These are phyloP conservation scores for Caenorhabditis wallacei DNA, from an alignment of 2,888 invertebrate genomes.

Conservation along the genomic window DNA sequence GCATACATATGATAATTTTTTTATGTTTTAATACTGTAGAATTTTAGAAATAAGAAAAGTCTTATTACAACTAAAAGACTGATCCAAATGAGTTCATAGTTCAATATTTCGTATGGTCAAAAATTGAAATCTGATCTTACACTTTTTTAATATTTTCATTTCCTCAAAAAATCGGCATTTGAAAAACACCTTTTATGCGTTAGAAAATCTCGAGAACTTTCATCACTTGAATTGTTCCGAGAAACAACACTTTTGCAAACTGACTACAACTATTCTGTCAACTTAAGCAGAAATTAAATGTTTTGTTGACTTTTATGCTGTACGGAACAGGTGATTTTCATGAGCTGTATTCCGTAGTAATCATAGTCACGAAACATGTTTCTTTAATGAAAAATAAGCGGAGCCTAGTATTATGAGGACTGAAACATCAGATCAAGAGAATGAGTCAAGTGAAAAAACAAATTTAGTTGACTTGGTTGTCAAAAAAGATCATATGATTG, in stretches of 20 bases:
- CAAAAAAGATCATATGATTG: neutral
- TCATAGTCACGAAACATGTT: conserved; percentile 8
- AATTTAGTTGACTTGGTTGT: neutral
- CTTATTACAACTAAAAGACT: too few species aligned
- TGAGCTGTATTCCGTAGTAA: neutral
- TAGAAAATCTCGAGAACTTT: too few species aligned
- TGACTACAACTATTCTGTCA: neutral
- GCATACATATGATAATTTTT: too few species aligned
- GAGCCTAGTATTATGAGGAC: neutral
- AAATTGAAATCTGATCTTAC: too few species aligned
- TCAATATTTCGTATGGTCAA: too few species aligned
- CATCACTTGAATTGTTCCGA: neutral
- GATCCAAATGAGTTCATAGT: too few species aligned
- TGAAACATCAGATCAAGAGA: conserved; percentile 18
- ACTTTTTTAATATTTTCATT: too few species aligned
- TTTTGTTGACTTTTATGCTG: conserved; percentile 31
- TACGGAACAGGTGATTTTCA: conserved; percentile 16
- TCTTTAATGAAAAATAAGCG: neutral
- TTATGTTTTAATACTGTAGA: too few species aligned
- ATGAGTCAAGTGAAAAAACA: neutral
- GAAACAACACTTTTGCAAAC: conserved; percentile 12
- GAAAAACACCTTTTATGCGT: too few species aligned
- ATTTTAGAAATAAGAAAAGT: too few species aligned
- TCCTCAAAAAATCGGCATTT: too few species aligned
- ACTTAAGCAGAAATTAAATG: neutral